Evolutionary conservation across 2,113 vertebrate genomes (phyloP).

Genomic region (Eclectus roratus): DNA sequence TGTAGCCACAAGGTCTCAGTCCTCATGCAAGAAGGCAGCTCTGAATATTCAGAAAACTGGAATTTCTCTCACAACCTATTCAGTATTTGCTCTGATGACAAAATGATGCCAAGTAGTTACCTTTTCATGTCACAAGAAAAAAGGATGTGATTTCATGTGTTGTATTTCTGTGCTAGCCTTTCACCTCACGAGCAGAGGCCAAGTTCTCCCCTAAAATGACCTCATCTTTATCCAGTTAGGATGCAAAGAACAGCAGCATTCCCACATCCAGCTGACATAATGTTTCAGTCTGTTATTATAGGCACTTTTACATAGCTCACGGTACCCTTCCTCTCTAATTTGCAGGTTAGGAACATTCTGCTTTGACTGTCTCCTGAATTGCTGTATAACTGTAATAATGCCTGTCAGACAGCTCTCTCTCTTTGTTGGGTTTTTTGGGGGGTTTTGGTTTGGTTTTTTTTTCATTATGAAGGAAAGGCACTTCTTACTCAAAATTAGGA

Average conservation of each 20-base stretch:
- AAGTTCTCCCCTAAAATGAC: background rate
- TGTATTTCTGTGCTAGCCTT: background rate
- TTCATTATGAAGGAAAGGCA: background rate
- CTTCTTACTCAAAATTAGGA: background rate
- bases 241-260: background rate
- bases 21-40: background rate
- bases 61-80: background rate
- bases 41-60: background rate
- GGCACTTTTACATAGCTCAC: background rate
- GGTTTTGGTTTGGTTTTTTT: background rate
- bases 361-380: background rate
- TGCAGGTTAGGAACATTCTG: background rate
- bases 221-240: background rate
- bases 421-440: too few species aligned
- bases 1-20: background rate
- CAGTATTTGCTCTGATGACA: background rate
- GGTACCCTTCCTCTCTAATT: background rate
- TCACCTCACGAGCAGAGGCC: background rate
- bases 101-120: background rate
- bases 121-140: background rate
- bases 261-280: background rate
- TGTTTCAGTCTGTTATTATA: background rate
- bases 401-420: background rate
- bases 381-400: background rate
- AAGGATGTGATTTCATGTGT: fast-evolving